Percentiles rank a stretch among this genome's conserved stretches.
These are phyloP conservation scores for Microctonus hyperodae DNA, from an alignment of 2,888 invertebrate species.

Conservation along the genomic window DNA sequence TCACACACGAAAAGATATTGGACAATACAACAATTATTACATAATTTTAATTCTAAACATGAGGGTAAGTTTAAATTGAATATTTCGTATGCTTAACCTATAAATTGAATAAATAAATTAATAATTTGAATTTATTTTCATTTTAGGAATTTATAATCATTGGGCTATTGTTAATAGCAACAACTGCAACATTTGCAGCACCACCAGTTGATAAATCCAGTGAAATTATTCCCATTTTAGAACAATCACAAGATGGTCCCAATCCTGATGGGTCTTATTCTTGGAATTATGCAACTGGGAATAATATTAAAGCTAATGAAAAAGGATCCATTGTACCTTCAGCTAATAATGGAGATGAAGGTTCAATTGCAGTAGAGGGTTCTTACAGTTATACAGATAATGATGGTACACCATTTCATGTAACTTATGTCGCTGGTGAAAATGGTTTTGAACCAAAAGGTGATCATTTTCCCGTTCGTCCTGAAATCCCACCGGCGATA, in stretches of 20 bases:
- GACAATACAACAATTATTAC: slow-evolving; percentile 17
- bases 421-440: slow-evolving; percentile 55
- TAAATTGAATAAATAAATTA: slow-evolving; percentile 21
- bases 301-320: slow-evolving; percentile 61
- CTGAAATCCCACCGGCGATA: slow-evolving; percentile 54
- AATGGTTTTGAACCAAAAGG: slow-evolving; percentile 55
- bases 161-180: slow-evolving; percentile 37
- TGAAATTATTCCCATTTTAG: slow-evolving; percentile 52
- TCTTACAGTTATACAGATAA: slow-evolving; percentile 53
- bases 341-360: slow-evolving; percentile 23
- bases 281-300: slow-evolving; percentile 63
- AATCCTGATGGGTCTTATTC: slow-evolving; percentile 58
- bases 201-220: slow-evolving; percentile 39
- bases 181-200: slow-evolving; percentile 43
- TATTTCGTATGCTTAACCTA: too few species aligned
- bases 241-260: slow-evolving; percentile 54
- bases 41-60: slow-evolving; percentile 23
- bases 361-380: slow-evolving; percentile 46
- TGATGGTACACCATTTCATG: slow-evolving; percentile 51
- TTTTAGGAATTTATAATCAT: slow-evolving; percentile 10
- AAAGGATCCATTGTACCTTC: slow-evolving; percentile 31
- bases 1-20: slow-evolving; percentile 29
- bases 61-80: slow-evolving; percentile 34
- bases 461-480: slow-evolving; percentile 53
- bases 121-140: too few species aligned